Conservation (phyloP, 2,797 vertebrate genomes). For the Macropus fuliginosus region DNA sequence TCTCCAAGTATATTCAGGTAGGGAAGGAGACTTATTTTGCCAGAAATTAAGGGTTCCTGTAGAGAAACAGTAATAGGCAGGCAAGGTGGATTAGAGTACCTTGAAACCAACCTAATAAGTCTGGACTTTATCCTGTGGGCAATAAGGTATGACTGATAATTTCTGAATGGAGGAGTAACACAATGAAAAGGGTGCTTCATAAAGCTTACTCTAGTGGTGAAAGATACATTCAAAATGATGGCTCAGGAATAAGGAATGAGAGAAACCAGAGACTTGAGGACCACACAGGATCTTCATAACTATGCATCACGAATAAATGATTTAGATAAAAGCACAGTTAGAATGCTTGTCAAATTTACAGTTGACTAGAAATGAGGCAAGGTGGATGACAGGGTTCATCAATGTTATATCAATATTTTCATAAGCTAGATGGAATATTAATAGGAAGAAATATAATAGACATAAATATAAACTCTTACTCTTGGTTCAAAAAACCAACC, state of each 20-base stretch:
- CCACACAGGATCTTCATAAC: neutral
- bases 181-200: neutral
- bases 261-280: neutral
- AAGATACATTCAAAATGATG: neutral
- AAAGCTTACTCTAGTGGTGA: neutral
- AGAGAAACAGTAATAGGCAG: neutral
- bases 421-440: neutral
- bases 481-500: neutral
- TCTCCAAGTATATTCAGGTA: neutral
- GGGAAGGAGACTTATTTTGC: neutral
- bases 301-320: neutral
- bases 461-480: neutral
- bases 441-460: neutral
- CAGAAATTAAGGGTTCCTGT: neutral
- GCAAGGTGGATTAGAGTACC: neutral
- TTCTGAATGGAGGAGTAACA: neutral
- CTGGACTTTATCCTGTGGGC: neutral
- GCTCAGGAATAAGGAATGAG: neutral
- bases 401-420: neutral
- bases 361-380: neutral
- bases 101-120: neutral
- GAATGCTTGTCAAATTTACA: neutral
- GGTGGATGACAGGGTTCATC: neutral
- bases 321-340: neutral
- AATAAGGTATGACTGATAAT: neutral